Evolutionary conservation across 2,888 invertebrate species (phyloP), one percentile per base, ranked within the genome.

Genomic region (Brachyopa scutellaris): DNA sequence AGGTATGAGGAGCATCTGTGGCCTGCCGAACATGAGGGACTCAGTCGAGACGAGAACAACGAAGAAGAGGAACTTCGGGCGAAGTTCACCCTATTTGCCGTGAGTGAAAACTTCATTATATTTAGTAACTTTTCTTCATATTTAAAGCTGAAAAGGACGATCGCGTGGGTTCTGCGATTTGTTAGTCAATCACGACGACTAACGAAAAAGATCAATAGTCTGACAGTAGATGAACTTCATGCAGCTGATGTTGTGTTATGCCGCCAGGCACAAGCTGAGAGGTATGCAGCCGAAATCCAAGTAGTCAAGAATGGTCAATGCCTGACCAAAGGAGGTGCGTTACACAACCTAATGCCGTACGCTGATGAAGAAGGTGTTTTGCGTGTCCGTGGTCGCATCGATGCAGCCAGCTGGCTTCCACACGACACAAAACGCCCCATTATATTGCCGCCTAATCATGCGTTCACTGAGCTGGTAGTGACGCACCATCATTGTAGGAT

Each of bases 331-430:
- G 53, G 7, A 3, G 62, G 47, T 53, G 5, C 26, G 2, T 19
- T 82, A 23, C n/a, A 53, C 53, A 57, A 59, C 7, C 38, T 80
- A 21, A 15, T 19, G 13, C 74, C 74, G 11, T 74, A 26, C 17
- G 7, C 64, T 6, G 70, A 70, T 19, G 51, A 57, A 11, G 36
- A 73, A 3, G 57, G 42, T 4, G 21, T 70, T 8, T 33, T 84
- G 3, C 69, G 78, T 17, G 62, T 83, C 8, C 13, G 31, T 36
- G 78, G 78, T 33, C 70, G 78, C 7, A 67, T 78, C 19, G 76
- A 72, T 15, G 69, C 77, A 21, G 79, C 70, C 49, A 74, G 70
- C 42, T 80, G 67, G 53, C n/a, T n/a, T n/a, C n/a, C n/a, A n/a
- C n/a, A n/a, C n/a, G n/a, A 51, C 8, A 13, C 40, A 2, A 45